Base-by-base conservation (phyloP, 1,140 invertebrate genomes). In the Oscheius sp. region DNA sequence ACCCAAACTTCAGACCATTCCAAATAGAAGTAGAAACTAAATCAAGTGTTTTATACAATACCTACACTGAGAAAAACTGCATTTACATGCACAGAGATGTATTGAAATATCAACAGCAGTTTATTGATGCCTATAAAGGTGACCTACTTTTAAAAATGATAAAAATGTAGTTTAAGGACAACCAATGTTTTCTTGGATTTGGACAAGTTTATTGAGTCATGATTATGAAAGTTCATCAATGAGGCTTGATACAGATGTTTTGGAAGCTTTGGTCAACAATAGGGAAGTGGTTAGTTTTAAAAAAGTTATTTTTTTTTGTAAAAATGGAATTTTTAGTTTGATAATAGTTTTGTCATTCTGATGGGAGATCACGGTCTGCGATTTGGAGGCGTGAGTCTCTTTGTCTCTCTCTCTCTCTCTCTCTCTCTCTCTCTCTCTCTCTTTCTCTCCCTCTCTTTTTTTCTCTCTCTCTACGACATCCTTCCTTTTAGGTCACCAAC, bases 321-420 rank as follows among this genome's bases (percentile, higher is more conserved):
- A n/a, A n/a, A n/a, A n/a, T n/a, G 3, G 23, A 3, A 31, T 3
- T 59, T 74, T 62, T 61, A 74, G 73, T 23, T 75, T 3, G 68
- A 75, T 32, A 75, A 75, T 10, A 62, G 70, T 2, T 75, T 75
- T 29, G 73, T 75, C 0, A 49, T 75, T 28, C 49, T 75, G 32
- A 73, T 73, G 68, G 73, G 73, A 1, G 73, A 75, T 32, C 73
- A 75, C 52, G 73, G 73, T 23, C 32, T 75, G 2, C 36, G 73
- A 42, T 75, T 75, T 58, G 73, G 73, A 59, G 42, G 31, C 0
- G 45, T 74, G n/a, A 13, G 59, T 10, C 3, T 7, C 23, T 31
- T 28, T 29, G 0, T 59, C 23, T 59, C 29, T 10, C 15, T 23
- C 55, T 23, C 10, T 15, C 23, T 59, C 29, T 59, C 13, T 59